Evolutionary conservation across 2,888 invertebrate genomes (phyloP), one percentile per base, ranked within the genome.

Genomic region (Oscheius sp.): DNA sequence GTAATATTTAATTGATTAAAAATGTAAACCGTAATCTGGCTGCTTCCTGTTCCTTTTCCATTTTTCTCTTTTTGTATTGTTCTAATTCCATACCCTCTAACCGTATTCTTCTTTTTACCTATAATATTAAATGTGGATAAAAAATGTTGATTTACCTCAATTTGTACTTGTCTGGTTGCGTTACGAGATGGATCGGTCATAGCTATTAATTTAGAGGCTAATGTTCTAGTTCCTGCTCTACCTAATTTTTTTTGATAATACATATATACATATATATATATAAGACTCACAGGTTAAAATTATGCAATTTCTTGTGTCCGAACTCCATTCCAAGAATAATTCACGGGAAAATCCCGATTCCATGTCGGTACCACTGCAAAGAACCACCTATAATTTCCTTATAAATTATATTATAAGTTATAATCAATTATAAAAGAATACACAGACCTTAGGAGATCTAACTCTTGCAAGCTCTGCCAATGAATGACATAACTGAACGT

Each of bases 261-360:
- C 18, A 52, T 13, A 13, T 16, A 6, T 35, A 23, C 9, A 35
- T 7, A 18, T 6, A 23, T 9, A 1, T 12, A 21, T 12, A 16
- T 21, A 41, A n/a, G 25, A 41, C 59, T 61, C 21, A 83, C 88
- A 93, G 0, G 98, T 98, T 70, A 99, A 91, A 77, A 99, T 95
- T 79, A 99, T 94, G 88, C 95, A 94, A 89, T 99, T 99, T 88
- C 94, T 93, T 0, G 94, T 91, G 90, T 95, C 94, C 0, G 93
- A 92, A 70, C 95, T 94, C 97, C 98, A 99, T 85, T 94, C 93
- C 1, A 96, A 90, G 89, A 99, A 98, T 27, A 99, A 91, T 87
- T 99, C 98, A 70, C 98, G 91, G 0, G 97, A 93, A 89, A 94
- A 98, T 0, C 99, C 99, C 80, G 93, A 93, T 89, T 99, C 97